Base-by-base conservation (phyloP, 2,113 vertebrate species). In the Xenopus laevis region DNA sequence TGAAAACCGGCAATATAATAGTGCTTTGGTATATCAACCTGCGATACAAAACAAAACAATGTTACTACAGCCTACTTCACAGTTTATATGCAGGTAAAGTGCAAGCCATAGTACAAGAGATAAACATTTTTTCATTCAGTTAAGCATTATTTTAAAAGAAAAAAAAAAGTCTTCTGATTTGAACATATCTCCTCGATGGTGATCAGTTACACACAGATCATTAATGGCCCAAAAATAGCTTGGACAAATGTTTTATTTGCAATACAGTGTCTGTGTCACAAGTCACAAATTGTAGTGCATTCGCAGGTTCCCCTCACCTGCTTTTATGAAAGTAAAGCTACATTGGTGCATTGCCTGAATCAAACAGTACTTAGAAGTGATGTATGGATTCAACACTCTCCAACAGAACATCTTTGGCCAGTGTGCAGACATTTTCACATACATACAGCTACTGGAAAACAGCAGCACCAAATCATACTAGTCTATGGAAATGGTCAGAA, bases 81-180 rank as follows among this genome's bases (percentile, higher is more conserved):
- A 88, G 80, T 86, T 87, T 81, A 84, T 81, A 87, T 84, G 85
- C 86, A 83, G 81, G 83, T 88, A 89, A 84, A 89, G 85, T 87
- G 86, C 78, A 86, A 86, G 83, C 82, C 84, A 83, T 86, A 81
- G 83, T 81, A 87, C 79, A 84, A 82, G 82, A 77, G 78, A 69
- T 40, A 15, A 58, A 69, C 8, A 60, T 57, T 13, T 40, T 57
- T 44, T 18, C 80, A 78, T 83, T 84, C 80, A 82, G 79, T 79
- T 79, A 80, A 80, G 81, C 78, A 77, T 84, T 85, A 84, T 83
- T 0, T 16, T 78, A 83, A 55, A 83, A 71, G 78, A 84, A 27
- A 27, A 65, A 80, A 80, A 80, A 86, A 83, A 84, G 74, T 65
- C 82, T 87, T 44, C 79, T 80, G 83, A 79, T 75, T 81, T 79